These are phyloP conservation scores for Dendrolimus kikuchii DNA, from an alignment of 1,140 invertebrate species.

Conservation along the genomic window DNA sequence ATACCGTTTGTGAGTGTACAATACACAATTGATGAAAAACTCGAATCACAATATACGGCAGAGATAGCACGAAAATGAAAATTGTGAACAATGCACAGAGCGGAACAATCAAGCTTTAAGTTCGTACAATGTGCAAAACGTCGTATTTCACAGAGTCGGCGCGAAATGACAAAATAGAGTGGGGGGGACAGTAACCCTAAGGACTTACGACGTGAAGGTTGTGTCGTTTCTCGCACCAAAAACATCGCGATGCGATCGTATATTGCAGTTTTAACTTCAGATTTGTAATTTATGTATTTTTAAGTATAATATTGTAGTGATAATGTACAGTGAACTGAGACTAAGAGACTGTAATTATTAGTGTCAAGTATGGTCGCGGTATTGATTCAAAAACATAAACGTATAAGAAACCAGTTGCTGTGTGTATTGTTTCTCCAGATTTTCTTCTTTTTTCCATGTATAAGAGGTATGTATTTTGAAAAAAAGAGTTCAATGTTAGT, in stretches of 20 bases:
- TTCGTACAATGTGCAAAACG: constrained; percentile 44
- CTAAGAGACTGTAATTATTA: constrained; percentile 15
- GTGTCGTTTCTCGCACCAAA: constrained; percentile 34
- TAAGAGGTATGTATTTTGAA: constrained; percentile 38
- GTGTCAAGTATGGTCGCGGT: constrained; percentile 58
- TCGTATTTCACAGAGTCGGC: constrained; percentile 51
- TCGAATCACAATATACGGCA: no score
- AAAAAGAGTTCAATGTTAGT: no score
- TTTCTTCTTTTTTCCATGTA: constrained; percentile 41
- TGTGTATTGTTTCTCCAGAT: constrained; percentile 49
- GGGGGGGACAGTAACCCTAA: constrained; percentile 59
- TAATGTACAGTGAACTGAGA: constrained; percentile 42
- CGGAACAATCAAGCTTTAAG: constrained; percentile 26
- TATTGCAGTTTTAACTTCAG: constrained; percentile 19
- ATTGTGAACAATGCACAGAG: constrained; percentile 2
- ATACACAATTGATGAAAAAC: no score
- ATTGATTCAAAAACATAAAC: constrained; percentile 56
- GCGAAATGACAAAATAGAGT: constrained; percentile 54
- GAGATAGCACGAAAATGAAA: neutral
- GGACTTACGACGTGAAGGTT: constrained; percentile 39
- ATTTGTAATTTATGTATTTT: constrained; percentile 1
- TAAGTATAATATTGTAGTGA: constrained; percentile 28
- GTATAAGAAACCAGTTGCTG: constrained; percentile 54
- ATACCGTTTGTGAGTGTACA: no score
- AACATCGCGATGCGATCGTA: constrained; percentile 51